Conservation (phyloP, 2,888 invertebrate genomes). For the Dinocampus coccinellae region DNA sequence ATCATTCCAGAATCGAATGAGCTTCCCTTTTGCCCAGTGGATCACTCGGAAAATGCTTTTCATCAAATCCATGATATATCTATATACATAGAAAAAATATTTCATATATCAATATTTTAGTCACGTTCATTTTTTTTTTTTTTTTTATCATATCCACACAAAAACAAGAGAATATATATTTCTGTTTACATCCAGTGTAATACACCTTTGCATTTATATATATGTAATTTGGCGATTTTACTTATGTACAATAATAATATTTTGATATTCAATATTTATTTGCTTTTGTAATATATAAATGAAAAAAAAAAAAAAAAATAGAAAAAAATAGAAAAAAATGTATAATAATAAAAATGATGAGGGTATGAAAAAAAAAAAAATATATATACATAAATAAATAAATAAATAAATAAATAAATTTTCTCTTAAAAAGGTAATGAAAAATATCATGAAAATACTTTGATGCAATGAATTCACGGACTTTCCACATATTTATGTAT, state of each 20-base stretch:
- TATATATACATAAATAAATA: too few species aligned
- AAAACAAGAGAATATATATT: background rate
- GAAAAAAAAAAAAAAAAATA: too few species aligned
- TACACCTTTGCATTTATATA: too few species aligned
- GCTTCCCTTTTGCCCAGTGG: conserved; percentile 20
- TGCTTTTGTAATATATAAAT: too few species aligned
- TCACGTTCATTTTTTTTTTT: background rate
- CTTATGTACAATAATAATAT: too few species aligned
- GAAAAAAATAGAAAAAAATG: too few species aligned
- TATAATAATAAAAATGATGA: too few species aligned
- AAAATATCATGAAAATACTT: background rate
- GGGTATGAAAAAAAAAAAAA: background rate
- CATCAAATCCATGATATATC: conserved; percentile 3
- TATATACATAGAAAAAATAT: conserved; percentile 3
- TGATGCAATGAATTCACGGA: background rate
- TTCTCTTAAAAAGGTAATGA: background rate
- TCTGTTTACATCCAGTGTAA: too few species aligned
- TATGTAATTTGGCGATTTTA: too few species aligned
- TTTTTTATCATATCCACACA: background rate
- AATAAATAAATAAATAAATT: background rate
- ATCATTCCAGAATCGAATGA: conserved; percentile 11
- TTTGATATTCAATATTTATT: too few species aligned
- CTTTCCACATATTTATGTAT: background rate
- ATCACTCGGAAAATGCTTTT: conserved; percentile 17
- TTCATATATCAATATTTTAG: conserved; percentile 5